Base-by-base conservation (phyloP, 2,888 invertebrate genomes). In the Eupithecia tripunctaria region DNA sequence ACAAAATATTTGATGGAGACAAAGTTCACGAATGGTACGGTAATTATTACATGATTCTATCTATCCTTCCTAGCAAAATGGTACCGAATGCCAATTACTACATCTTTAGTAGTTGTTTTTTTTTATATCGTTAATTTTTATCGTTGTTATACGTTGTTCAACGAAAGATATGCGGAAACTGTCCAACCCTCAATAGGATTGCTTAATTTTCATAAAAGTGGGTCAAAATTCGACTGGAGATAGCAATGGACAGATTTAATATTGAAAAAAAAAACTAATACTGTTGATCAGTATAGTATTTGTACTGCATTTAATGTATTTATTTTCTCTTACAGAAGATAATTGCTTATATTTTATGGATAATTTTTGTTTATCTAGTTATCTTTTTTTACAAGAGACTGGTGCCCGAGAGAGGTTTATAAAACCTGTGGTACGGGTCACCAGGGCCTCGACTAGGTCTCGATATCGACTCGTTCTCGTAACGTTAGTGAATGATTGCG, bases 401-500 rank as follows among this genome's bases (percentile, higher is more conserved):
- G n/a, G n/a, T n/a, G n/a, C n/a, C n/a, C n/a, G n/a, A n/a, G n/a
- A n/a, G n/a, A n/a, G n/a, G n/a, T n/a, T n/a, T n/a, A n/a, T n/a
- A n/a, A n/a, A n/a, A n/a, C n/a, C n/a, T n/a, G n/a, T n/a, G n/a
- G n/a, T n/a, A n/a, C n/a, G n/a, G n/a, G n/a, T n/a, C n/a, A n/a
- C n/a, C n/a, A n/a, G n/a, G n/a, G n/a, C n/a, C n/a, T n/a, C n/a
- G n/a, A n/a, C n/a, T n/a, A n/a, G 10, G 51, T 21, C 21, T 51
- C 21, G 21, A 21, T 51, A 51, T 51, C 51, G 51, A 51, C 51
- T 56, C 56, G 56, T 56, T 63, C 36, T 64, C 38, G 36, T 25
- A 14, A 2, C 25, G 38, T 64, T 64, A 64, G 64, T 64, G 70
- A 38, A 60, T 71, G 70, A 66, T 51, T 41, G 66, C 66, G 70